These are phyloP conservation scores for Eriosoma lanigerum DNA, from an alignment of 1,140 invertebrate species.

Conservation along the genomic window DNA sequence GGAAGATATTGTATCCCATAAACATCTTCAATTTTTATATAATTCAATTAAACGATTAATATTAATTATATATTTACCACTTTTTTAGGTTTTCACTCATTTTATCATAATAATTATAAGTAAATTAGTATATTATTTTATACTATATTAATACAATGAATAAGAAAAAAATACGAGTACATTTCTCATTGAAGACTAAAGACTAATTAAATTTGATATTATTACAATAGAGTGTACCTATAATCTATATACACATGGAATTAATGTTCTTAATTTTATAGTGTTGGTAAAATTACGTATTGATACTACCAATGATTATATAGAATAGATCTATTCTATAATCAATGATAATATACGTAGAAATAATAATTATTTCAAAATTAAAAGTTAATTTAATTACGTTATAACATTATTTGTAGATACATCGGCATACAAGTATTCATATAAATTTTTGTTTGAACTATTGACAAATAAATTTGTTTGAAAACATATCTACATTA, in stretches of 20 bases:
- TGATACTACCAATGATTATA: no score
- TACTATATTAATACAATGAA: neutral
- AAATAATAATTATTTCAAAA: neutral
- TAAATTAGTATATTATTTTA: neutral
- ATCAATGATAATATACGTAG: neutral
- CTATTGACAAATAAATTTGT: neutral
- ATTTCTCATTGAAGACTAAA: neutral
- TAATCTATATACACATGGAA: no score
- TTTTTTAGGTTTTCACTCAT: neutral
- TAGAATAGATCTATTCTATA: neutral
- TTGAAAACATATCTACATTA: conserved; percentile 8
- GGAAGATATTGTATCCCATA: neutral
- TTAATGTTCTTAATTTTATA: no score
- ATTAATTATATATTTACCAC: no score
- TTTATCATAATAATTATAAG: no score
- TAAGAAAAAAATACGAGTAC: neutral
- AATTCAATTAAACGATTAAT: neutral
- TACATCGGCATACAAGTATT: no score
- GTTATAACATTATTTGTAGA: no score
- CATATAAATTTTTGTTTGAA: neutral
- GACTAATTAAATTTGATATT: no score
- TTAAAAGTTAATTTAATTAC: no score
- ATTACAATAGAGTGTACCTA: no score
- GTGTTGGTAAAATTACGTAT: no score
- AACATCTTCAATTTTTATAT: neutral